These are phyloP conservation scores for Coronaproctus castanopsis DNA, from an alignment of 2,888 invertebrate genomes.

Conservation along the genomic window DNA sequence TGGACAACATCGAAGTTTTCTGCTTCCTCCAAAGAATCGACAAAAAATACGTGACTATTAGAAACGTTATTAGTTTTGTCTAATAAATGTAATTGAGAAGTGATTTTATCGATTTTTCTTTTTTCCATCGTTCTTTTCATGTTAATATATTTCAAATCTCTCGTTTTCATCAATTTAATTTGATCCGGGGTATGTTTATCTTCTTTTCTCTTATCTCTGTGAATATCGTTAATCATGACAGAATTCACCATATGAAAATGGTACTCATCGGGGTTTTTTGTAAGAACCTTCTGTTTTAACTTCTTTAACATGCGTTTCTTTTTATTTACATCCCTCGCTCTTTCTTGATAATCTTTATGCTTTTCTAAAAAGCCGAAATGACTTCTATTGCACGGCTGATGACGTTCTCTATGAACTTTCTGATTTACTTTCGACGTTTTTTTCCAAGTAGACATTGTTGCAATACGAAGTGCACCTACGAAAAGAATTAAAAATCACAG, in stretches of 20 bases:
- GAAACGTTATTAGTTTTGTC: conserved; percentile 44
- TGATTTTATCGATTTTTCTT: conserved; percentile 51
- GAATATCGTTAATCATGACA: conserved; percentile 35
- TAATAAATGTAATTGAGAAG: conserved; percentile 60
- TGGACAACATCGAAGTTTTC: conserved; percentile 45
- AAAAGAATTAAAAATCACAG: too few relatives aligned
- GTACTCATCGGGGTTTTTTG: conserved; percentile 96
- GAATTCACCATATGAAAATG: conserved; percentile 94
- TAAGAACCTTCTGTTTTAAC: conserved; percentile 60
- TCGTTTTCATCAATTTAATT: conserved; percentile 68
- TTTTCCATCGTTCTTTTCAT: conserved; percentile 68
- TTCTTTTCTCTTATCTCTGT: conserved; percentile 31
- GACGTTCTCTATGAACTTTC: conserved; percentile 63
- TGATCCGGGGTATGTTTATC: conserved; percentile 66
- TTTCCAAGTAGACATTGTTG: conserved; percentile 86
- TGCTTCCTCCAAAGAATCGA: conserved; percentile 40
- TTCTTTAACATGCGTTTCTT: conserved; percentile 65
- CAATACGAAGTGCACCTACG: too few relatives aligned
- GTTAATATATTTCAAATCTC: conserved; percentile 66
- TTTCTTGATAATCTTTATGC: conserved; percentile 63
- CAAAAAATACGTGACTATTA: conserved; percentile 64
- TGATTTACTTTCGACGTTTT: conserved; percentile 70
- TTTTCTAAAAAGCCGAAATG: conserved; percentile 69
- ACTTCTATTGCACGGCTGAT: conserved; percentile 55
- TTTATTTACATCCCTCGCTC: conserved; percentile 58